Evolutionary conservation across 2,797 vertebrate species (phyloP).

Genomic region (Octomys mimax): DNA sequence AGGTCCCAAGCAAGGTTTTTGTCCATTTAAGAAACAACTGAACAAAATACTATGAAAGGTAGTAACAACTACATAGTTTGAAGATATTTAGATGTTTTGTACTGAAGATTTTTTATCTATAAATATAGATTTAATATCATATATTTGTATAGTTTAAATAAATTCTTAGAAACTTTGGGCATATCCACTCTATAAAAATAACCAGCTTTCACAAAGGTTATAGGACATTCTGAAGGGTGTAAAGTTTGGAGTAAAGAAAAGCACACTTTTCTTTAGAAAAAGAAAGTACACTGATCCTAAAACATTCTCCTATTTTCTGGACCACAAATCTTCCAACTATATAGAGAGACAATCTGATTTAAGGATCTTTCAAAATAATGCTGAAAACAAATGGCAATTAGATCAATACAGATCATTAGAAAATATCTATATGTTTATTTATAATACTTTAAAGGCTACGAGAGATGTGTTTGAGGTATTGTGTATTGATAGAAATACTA

Average conservation of each 20-base stretch:
- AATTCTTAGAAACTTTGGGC: neutral
- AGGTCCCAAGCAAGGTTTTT: neutral
- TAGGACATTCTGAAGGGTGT: neutral
- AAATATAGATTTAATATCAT: neutral
- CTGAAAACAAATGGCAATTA: constrained; percentile 33
- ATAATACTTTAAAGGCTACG: no score
- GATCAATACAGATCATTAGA: neutral
- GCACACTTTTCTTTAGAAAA: no score
- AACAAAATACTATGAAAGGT: constrained; percentile 1
- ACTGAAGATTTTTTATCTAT: neutral
- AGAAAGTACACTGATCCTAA: neutral
- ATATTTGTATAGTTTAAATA: neutral
- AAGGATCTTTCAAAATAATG: neutral
- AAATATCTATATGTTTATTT: neutral
- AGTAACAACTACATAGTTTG: neutral
- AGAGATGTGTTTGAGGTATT: neutral
- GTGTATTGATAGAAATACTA: neutral
- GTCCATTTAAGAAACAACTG: neutral
- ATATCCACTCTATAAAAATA: neutral
- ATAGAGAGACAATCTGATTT: neutral
- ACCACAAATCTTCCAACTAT: neutral
- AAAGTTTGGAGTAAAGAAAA: neutral
- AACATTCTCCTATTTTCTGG: neutral
- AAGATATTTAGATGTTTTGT: neutral
- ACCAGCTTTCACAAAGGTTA: neutral